Conservation (phyloP, 2,113 vertebrate species). For the Paedocypris sp. region DNA sequence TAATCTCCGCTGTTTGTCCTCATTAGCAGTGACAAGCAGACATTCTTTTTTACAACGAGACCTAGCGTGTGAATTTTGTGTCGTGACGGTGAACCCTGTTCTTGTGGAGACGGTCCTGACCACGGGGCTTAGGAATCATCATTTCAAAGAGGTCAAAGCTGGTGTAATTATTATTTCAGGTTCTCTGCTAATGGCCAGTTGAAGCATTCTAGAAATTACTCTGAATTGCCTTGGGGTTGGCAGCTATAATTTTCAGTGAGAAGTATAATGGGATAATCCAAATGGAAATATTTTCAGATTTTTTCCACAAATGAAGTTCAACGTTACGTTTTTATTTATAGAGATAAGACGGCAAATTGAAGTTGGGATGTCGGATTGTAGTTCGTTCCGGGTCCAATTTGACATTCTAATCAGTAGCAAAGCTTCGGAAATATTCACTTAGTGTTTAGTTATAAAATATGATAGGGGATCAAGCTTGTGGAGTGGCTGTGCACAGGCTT, state of each 20-base stretch:
- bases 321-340: too few relatives aligned
- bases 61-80: constrained; percentile 26
- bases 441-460: too few relatives aligned
- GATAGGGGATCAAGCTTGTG: too few relatives aligned
- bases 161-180: constrained; percentile 26
- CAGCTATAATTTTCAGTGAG: not conserved
- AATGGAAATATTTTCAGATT: too few relatives aligned
- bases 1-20: constrained; percentile 33
- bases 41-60: constrained; percentile 19
- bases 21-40: constrained; percentile 32
- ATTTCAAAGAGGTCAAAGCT: not conserved
- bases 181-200: not conserved
- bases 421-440: too few relatives aligned
- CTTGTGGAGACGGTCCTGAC: constrained; percentile 2
- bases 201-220: constrained; percentile 13
- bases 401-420: constrained; percentile 17
- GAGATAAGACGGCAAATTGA: too few relatives aligned
- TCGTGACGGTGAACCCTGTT: constrained; percentile 11
- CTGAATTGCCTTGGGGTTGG: constrained; percentile 4
- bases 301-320: too few relatives aligned
- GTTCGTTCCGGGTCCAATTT: too few relatives aligned
- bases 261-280: constrained; percentile 5
- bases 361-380: too few relatives aligned
- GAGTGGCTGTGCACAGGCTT: constrained; percentile 40
- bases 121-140: not conserved